Evolutionary conservation across 35 echinoderm and acorn worm species (phyloP).

Genomic region (Ophioderma brevispina): DNA sequence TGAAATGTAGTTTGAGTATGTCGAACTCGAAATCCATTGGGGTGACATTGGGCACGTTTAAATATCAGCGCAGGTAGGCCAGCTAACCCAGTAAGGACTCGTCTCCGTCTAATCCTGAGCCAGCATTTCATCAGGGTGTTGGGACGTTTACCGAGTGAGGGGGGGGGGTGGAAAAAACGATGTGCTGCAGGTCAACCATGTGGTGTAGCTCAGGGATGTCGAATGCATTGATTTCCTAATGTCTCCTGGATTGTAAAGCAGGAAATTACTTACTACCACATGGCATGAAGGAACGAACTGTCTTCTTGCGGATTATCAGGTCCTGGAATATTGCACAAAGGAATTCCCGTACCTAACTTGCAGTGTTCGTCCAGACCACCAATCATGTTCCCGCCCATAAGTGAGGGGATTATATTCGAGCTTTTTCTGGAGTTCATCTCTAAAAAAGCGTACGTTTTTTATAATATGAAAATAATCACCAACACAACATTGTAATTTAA

Average conservation of each 20-base stretch:
- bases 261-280: conserved; percentile 5
- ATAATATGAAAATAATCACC: too few relatives aligned
- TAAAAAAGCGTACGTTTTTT: too few relatives aligned
- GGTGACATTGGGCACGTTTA: too few relatives aligned
- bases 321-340: conserved; percentile 21
- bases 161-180: not conserved
- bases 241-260: not conserved
- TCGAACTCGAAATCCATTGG: not conserved
- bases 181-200: too few relatives aligned
- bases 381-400: conserved; percentile 13
- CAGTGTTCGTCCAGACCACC: conserved; percentile 19
- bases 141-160: not conserved
- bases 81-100: conserved; percentile 23
- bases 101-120: conserved; percentile 23
- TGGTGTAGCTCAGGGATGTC: conserved; percentile 14
- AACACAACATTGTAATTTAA: too few relatives aligned
- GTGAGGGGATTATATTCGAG: not conserved
- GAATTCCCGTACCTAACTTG: not conserved
- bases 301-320: not conserved
- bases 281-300: not conserved
- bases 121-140: conserved; percentile 37
- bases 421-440: not conserved
- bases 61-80: not conserved
- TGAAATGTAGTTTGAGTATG: not conserved
- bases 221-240: conserved; percentile 4